phyloP scores from a whole-genome alignment of 2,797 vertebrate genomes.

The Sarcoramphus papa region DNA sequence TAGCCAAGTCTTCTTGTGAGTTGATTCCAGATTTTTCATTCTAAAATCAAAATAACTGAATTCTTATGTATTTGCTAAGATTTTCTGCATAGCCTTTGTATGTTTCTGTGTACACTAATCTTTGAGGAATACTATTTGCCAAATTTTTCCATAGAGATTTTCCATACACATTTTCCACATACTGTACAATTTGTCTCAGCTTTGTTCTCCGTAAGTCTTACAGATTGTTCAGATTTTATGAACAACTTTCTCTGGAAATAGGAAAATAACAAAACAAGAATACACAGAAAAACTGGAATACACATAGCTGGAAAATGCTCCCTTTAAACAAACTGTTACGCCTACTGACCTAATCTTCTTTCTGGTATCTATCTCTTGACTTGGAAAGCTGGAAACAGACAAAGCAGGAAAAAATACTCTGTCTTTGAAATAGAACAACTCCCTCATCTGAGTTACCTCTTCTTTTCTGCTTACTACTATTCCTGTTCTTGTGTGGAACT shows the following conservation, averaged over 20 bases:
- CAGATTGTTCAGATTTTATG: neutral
- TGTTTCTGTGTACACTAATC: neutral
- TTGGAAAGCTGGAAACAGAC: neutral
- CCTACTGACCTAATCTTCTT: neutral
- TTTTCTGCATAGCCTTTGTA: conserved; percentile 4
- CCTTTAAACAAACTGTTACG: neutral
- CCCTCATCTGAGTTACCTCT: neutral
- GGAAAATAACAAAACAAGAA: neutral
- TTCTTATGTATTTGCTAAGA: neutral
- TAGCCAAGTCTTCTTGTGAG: neutral
- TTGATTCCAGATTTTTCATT: conserved; percentile 2
- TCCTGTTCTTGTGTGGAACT: neutral
- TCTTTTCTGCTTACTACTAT: neutral
- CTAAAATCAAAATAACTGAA: conserved; percentile 27
- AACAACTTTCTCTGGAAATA: neutral
- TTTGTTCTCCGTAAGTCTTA: neutral
- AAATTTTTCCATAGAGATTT: conserved; percentile 24
- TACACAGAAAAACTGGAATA: neutral
- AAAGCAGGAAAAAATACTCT: neutral
- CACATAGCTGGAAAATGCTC: neutral
- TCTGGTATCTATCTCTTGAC: neutral
- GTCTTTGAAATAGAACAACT: neutral
- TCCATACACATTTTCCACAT: conserved; percentile 32
- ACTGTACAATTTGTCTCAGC: neutral
- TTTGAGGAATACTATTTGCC: conserved; percentile 13